These are phyloP conservation scores for Marisa cornuarietis DNA, from an alignment of 1,140 invertebrate genomes.

Conservation along the genomic window DNA sequence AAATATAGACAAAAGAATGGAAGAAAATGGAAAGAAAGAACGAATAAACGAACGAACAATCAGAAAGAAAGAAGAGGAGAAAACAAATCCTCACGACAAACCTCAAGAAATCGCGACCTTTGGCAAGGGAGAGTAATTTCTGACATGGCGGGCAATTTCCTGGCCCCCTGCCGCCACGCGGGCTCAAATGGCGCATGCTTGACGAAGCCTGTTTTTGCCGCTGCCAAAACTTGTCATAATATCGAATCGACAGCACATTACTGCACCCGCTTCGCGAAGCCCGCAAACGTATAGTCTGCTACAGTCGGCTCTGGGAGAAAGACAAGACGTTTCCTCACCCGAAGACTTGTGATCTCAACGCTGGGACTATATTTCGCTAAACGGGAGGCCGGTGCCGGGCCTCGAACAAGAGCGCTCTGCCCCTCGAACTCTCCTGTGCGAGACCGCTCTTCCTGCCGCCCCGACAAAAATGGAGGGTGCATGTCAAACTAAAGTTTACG, in stretches of 20 bases:
- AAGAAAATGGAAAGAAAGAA: not conserved
- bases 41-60: not conserved
- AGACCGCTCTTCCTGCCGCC: too few species aligned
- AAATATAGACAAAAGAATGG: not conserved
- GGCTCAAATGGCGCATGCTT: conserved; percentile 20
- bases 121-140: conserved; percentile 17
- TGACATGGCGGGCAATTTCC: conserved; percentile 23
- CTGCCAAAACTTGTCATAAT: conserved; percentile 23
- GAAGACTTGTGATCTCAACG: too few species aligned
- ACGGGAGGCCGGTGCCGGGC: too few species aligned
- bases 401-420: too few species aligned
- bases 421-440: too few species aligned
- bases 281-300: too few species aligned
- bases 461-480: not conserved
- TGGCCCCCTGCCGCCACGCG: conserved; percentile 11
- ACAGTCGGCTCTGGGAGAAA: too few species aligned
- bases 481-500: conserved; percentile 7
- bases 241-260: not conserved
- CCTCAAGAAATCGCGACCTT: not conserved
- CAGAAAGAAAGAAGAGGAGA: conserved; percentile 4
- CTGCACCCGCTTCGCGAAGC: too few species aligned
- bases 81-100: not conserved
- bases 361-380: too few species aligned
- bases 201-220: conserved; percentile 9
- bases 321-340: too few species aligned